Evolutionary conservation across 2,888 invertebrate species (phyloP).

Genomic region (Pristionchus mayeri): DNA sequence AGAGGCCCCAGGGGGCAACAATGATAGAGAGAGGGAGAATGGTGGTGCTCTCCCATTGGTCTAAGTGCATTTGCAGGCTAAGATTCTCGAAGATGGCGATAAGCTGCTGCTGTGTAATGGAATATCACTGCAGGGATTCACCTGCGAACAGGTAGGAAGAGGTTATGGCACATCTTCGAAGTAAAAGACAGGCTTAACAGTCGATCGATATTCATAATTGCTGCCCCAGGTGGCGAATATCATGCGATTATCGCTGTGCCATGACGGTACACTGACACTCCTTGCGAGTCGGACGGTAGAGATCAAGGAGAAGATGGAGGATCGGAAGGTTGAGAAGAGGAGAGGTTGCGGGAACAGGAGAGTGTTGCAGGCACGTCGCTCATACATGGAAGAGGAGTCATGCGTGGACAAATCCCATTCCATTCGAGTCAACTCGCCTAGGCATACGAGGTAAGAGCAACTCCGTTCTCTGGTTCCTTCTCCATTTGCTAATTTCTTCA

Average conservation of each 20-base stretch:
- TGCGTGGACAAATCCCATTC: conserved; percentile 38
- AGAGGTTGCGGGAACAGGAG: background rate
- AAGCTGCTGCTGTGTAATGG: conserved; percentile 47
- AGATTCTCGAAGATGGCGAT: conserved; percentile 48
- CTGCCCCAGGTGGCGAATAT: conserved; percentile 39
- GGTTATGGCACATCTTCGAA: background rate
- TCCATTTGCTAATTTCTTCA: background rate
- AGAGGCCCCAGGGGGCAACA: background rate
- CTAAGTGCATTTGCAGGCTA: conserved; percentile 23
- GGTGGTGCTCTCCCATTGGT: background rate
- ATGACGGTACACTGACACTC: conserved; percentile 43
- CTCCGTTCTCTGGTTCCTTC: background rate
- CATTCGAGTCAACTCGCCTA: conserved; percentile 1
- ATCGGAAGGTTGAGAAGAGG: conserved; percentile 27
- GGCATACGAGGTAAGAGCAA: conserved; percentile 3
- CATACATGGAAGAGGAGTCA: conserved; percentile 17
- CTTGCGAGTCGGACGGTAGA: conserved; percentile 19
- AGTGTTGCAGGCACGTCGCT: conserved; percentile 7
- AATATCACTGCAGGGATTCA: conserved; percentile 39
- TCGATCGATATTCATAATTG: background rate
- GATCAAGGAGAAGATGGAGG: conserved; percentile 46
- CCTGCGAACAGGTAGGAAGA: conserved; percentile 47
- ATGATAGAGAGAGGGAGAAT: background rate
- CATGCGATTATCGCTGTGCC: conserved; percentile 18
- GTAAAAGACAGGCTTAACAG: too few relatives aligned